Conservation (phyloP, 2,797 vertebrate genomes). For the Spinibarbus caldwelli region DNA sequence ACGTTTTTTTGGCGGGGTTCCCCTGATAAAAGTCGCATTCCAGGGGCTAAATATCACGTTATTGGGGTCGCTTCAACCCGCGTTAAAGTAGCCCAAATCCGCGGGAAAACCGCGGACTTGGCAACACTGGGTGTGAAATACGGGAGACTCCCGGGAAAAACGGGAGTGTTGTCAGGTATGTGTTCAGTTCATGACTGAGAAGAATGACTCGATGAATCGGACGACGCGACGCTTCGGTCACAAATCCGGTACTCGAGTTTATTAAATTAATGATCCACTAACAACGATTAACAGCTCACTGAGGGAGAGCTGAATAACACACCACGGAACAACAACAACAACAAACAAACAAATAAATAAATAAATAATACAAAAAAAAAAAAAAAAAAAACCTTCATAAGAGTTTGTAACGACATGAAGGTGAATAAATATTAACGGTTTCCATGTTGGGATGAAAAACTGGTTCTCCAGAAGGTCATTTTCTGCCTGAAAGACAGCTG, state of each 20-base stretch:
- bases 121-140: too few species aligned
- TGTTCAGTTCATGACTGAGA: background rate
- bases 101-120: too few species aligned
- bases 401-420: background rate
- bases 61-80: too few species aligned
- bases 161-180: too few species aligned
- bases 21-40: too few species aligned
- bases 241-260: too few species aligned
- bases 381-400: background rate
- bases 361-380: rapidly evolving
- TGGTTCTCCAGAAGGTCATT: conserved; percentile 70
- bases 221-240: background rate
- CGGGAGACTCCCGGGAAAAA: too few species aligned
- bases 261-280: background rate
- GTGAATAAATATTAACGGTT: background rate
- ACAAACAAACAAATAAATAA: too few species aligned
- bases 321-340: background rate
- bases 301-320: background rate
- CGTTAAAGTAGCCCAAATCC: too few species aligned
- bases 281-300: background rate
- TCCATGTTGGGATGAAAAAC: conserved; percentile 64
- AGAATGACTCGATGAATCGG: background rate
- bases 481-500: conserved; percentile 61
- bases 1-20: too few species aligned
- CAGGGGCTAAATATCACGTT: too few species aligned